Percentiles rank a stretch among this genome's conserved stretches.
Conservation (phyloP, 1,140 invertebrate genomes). For the Drosophila equinoxialis region DNA sequence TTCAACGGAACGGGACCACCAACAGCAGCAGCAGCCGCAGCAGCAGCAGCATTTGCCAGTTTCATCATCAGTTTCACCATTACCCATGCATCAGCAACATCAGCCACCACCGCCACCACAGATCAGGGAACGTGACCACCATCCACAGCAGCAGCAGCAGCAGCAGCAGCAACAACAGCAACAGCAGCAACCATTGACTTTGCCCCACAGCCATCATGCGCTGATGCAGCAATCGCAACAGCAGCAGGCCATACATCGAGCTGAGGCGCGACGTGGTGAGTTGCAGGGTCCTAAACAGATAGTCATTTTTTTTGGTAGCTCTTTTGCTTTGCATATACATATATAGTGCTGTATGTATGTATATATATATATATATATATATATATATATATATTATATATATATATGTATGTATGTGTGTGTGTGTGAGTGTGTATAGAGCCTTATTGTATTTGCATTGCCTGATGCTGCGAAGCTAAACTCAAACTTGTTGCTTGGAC, state of each 20-base stretch:
- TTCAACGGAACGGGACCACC: constrained; percentile 55
- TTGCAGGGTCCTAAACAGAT: constrained; percentile 17
- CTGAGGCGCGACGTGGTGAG: constrained; percentile 72
- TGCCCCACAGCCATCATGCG: constrained; percentile 69
- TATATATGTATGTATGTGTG: background rate
- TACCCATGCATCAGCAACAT: constrained; percentile 33
- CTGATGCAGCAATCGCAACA: constrained; percentile 72
- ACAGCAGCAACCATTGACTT: constrained; percentile 31
- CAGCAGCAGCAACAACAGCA: constrained; percentile 1
- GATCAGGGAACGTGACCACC: constrained; percentile 54
- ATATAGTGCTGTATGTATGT: background rate
- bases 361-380: background rate
- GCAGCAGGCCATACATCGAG: constrained; percentile 73
- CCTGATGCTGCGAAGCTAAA: constrained; percentile 25
- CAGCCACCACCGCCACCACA: constrained; percentile 36
- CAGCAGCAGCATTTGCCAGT: constrained; percentile 34
- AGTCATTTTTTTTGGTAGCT: constrained; percentile 6
- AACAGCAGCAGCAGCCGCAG: constrained; percentile 48
- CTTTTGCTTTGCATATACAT: background rate
- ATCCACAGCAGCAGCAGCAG: constrained; percentile 46
- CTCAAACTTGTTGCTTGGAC: constrained; percentile 49
- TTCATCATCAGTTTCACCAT: constrained; percentile 19
- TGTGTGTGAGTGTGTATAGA: background rate
- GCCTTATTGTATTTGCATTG: constrained; percentile 25
- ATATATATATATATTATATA: background rate